Percentiles rank a stretch among this genome's conserved stretches.
phyloP scores from a whole-genome alignment of 2,888 invertebrate species.

The Lepidonotus clava region DNA sequence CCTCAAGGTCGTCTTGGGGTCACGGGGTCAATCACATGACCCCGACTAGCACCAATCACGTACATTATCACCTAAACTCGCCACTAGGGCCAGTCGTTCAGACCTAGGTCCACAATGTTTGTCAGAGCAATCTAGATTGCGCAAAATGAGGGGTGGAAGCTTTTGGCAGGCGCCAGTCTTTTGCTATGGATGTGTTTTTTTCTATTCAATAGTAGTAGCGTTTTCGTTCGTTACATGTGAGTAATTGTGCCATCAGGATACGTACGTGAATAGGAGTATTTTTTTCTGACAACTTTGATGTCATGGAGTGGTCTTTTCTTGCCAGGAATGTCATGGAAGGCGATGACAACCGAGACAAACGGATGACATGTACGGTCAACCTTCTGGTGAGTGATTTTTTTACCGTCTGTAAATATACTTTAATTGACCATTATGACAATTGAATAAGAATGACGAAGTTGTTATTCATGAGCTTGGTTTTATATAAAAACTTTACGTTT shows the following conservation, averaged over 20 bases:
- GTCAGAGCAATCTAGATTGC: not conserved
- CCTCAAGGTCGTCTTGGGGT: slow-evolving; percentile 12
- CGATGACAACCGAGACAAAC: slow-evolving; percentile 95
- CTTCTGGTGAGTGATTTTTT: slow-evolving; percentile 85
- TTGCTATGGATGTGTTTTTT: not conserved
- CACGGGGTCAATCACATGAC: slow-evolving; percentile 21
- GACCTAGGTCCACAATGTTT: too few species aligned
- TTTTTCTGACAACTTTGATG: not conserved
- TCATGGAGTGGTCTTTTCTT: not conserved
- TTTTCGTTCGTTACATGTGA: too few species aligned
- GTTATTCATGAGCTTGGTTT: too few species aligned
- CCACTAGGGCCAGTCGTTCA: not conserved
- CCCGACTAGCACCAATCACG: not conserved
- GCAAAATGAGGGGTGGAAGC: not conserved
- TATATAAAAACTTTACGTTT: too few species aligned
- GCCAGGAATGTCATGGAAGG: slow-evolving; percentile 92
- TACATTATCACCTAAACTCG: not conserved
- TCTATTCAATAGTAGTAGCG: too few species aligned
- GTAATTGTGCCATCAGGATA: not conserved
- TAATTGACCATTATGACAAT: too few species aligned
- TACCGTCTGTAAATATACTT: not conserved
- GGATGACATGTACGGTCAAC: slow-evolving; percentile 98
- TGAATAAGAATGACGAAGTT: too few species aligned
- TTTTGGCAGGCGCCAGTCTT: too few species aligned
- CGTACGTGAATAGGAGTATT: not conserved